Percentiles rank a stretch among this genome's conserved stretches.
These are phyloP conservation scores for Hormaphis cornu DNA, from an alignment of 1,140 invertebrate genomes.

Conservation along the genomic window DNA sequence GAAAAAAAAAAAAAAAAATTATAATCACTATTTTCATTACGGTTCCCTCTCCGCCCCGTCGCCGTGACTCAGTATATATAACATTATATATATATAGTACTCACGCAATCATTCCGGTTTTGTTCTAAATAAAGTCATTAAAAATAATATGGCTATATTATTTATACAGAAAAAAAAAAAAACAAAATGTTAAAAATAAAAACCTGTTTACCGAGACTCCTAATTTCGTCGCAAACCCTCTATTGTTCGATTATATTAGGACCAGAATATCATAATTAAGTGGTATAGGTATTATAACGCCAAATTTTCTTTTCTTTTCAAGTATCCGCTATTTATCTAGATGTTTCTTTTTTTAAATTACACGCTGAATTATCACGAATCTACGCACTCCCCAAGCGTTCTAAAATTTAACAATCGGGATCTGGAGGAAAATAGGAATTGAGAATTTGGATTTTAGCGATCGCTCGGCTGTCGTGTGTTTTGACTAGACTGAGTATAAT, in stretches of 20 bases:
- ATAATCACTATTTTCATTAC: neutral
- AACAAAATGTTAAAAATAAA: too few relatives aligned
- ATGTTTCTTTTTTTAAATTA: too few relatives aligned
- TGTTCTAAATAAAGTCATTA: slow-evolving; percentile 31
- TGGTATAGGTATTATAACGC: neutral
- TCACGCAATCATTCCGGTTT: slow-evolving; percentile 25
- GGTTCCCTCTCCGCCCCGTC: neutral
- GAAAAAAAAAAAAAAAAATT: neutral
- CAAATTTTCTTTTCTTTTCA: neutral
- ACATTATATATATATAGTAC: too few relatives aligned
- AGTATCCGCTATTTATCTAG: too few relatives aligned
- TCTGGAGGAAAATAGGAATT: too few relatives aligned
- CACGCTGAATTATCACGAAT: too few relatives aligned
- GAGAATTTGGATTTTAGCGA: too few relatives aligned
- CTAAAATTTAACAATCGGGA: too few relatives aligned
- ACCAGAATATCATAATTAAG: slow-evolving; percentile 4
- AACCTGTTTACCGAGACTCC: slow-evolving; percentile 20
- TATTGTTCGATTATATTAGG: slow-evolving; percentile 5
- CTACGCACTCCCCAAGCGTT: too few relatives aligned
- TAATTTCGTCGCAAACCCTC: slow-evolving; percentile 27
- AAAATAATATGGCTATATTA: slow-evolving; percentile 31
- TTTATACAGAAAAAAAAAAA: slow-evolving; percentile 17
- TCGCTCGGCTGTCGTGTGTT: too few relatives aligned
- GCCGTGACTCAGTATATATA: too few relatives aligned
- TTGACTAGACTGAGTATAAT: too few relatives aligned